Conservation (phyloP, 2,113 vertebrate species). For the Mastomys natalensis region DNA sequence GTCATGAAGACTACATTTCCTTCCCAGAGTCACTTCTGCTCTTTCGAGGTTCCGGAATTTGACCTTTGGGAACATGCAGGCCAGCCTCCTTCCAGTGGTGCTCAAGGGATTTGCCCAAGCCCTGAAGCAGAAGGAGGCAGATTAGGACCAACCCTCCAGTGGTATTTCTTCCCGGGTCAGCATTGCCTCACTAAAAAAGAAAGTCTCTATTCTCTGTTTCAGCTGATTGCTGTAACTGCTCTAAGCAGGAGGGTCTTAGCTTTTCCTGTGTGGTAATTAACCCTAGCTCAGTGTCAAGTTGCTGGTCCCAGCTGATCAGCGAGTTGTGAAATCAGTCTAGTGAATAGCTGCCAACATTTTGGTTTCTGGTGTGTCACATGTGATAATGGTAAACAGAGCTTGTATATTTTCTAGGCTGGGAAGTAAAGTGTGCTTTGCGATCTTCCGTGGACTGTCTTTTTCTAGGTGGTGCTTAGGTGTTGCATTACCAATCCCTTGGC, state of each 20-base stretch:
- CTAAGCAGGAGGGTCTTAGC: not conserved
- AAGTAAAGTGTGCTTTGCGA: not conserved
- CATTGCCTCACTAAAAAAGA: not conserved
- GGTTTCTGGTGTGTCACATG: not conserved
- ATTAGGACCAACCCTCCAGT: not conserved
- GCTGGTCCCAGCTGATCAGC: not conserved
- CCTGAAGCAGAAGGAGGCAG: not conserved
- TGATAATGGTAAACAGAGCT: not conserved
- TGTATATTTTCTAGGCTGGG: not conserved
- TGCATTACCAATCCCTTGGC: not conserved
- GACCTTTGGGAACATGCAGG: not conserved
- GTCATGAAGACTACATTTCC: constrained; percentile 12
- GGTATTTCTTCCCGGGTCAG: not conserved
- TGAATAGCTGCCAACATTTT: constrained; percentile 40
- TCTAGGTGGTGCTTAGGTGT: not conserved
- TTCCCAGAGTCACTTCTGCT: constrained; percentile 7
- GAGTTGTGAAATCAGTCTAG: constrained; percentile 47
- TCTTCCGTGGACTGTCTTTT: not conserved
- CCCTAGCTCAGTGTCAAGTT: not conserved
- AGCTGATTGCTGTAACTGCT: constrained; percentile 7
- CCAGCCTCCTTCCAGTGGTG: not conserved
- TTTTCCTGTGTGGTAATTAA: constrained; percentile 18
- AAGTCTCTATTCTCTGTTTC: not conserved
- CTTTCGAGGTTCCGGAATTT: not conserved
- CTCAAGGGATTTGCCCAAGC: not conserved